Conservation (phyloP, 2,113 vertebrate species). For the Microtus oregoni region DNA sequence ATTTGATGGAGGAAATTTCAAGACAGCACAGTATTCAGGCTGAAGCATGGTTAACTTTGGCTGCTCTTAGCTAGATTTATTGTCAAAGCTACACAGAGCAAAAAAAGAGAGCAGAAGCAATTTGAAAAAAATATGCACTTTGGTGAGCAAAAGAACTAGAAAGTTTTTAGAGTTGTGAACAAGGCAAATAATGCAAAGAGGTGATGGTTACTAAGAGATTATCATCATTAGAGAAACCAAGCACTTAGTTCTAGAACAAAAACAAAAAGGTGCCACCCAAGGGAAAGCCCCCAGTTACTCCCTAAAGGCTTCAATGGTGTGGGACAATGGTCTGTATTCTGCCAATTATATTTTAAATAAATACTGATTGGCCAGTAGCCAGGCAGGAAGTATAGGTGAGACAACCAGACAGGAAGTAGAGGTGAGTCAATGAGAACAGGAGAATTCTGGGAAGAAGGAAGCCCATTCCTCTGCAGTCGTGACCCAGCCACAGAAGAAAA, state of each 20-base stretch:
- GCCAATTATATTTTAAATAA: too few species aligned
- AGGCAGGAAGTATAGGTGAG: too few species aligned
- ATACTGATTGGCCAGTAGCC: too few species aligned
- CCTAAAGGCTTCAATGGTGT: background rate
- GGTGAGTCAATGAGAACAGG: too few species aligned
- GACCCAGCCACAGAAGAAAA: too few species aligned
- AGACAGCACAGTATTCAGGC: background rate
- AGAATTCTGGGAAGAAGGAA: too few species aligned
- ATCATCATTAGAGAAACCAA: background rate
- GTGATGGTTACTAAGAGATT: background rate
- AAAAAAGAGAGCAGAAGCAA: background rate
- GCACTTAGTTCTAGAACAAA: background rate
- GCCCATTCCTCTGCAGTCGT: too few species aligned
- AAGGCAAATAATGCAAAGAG: background rate
- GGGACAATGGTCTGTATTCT: too few species aligned
- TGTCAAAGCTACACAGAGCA: background rate
- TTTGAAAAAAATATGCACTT: background rate
- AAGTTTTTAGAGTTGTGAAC: background rate
- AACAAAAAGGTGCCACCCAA: background rate
- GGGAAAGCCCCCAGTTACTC: background rate
- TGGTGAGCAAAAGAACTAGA: background rate
- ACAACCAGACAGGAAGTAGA: too few species aligned
- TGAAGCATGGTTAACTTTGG: background rate
- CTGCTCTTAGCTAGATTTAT: background rate
- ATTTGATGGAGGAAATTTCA: background rate